Evolutionary conservation across 2,113 vertebrate genomes (phyloP).

Genomic region (Callipepla californica): DNA sequence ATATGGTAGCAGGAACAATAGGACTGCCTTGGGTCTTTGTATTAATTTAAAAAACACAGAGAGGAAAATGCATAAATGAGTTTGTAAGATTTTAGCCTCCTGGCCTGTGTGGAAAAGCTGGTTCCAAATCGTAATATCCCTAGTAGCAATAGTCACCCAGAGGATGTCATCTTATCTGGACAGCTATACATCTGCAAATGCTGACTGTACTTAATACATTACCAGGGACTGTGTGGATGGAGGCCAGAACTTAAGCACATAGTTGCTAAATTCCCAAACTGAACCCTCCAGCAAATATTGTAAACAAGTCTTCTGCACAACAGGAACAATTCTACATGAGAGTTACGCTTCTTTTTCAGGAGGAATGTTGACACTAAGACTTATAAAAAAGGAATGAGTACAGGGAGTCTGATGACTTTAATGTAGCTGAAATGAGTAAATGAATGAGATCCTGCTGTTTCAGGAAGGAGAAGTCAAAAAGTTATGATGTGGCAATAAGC

Average conservation of each 20-base stretch:
- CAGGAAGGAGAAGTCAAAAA: not conserved
- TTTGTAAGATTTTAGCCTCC: not conserved
- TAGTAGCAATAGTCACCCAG: not conserved
- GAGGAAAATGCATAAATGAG: not conserved
- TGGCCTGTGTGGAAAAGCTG: not conserved
- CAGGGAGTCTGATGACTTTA: not conserved
- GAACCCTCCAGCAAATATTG: conserved; percentile 4
- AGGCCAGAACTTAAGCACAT: not conserved
- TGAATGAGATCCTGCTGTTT: not conserved
- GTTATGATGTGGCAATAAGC: not conserved
- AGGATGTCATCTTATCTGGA: not conserved
- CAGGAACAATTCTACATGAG: conserved; percentile 30
- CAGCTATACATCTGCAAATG: not conserved
- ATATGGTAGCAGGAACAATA: not conserved
- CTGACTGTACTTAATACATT: not conserved
- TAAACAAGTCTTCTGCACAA: conserved; percentile 29
- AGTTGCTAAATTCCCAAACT: conserved; percentile 29
- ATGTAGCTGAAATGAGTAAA: conserved; percentile 10
- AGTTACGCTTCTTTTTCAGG: not conserved
- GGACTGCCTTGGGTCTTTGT: not conserved
- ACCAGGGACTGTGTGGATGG: not conserved
- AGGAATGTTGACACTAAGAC: conserved; percentile 7
- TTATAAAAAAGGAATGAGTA: conserved; percentile 29
- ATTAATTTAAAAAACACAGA: not conserved
- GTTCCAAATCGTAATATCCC: not conserved